phyloP scores from a whole-genome alignment of 2,113 vertebrate genomes.

The Corythaixoides concolor region DNA sequence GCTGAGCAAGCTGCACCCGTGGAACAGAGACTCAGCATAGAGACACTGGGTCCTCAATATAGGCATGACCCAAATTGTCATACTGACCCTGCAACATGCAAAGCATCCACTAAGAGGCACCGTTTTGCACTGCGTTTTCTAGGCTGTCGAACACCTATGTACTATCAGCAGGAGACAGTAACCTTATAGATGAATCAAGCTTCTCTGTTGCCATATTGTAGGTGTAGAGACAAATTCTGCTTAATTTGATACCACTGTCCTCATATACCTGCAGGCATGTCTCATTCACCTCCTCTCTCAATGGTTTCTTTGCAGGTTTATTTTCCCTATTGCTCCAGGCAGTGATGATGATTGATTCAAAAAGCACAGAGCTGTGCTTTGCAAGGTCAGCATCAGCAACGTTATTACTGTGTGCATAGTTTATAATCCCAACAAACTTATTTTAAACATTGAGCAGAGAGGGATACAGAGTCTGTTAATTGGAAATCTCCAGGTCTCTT shows the following conservation, averaged over 20 bases:
- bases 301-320: not conserved
- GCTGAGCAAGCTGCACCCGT: not conserved
- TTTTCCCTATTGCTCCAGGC: not conserved
- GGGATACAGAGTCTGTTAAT: not conserved
- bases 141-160: too few relatives aligned
- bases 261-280: not conserved
- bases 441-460: not conserved
- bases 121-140: accelerated
- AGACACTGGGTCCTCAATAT: not conserved
- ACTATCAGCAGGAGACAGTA: not conserved
- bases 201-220: not conserved
- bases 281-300: not conserved
- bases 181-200: not conserved
- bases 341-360: not conserved
- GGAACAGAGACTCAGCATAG: not conserved
- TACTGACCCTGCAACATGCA: not conserved
- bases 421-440: not conserved
- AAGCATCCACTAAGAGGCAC: not conserved
- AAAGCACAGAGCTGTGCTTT: not conserved
- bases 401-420: not conserved
- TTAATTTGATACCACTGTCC: not conserved
- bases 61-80: accelerated
- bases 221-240: not conserved
- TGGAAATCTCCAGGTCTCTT: not conserved
- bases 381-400: not conserved